Evolutionary conservation across 2,888 invertebrate genomes (phyloP), one percentile per base, ranked within the genome.

Genomic region (Vesta saturnalis): DNA sequence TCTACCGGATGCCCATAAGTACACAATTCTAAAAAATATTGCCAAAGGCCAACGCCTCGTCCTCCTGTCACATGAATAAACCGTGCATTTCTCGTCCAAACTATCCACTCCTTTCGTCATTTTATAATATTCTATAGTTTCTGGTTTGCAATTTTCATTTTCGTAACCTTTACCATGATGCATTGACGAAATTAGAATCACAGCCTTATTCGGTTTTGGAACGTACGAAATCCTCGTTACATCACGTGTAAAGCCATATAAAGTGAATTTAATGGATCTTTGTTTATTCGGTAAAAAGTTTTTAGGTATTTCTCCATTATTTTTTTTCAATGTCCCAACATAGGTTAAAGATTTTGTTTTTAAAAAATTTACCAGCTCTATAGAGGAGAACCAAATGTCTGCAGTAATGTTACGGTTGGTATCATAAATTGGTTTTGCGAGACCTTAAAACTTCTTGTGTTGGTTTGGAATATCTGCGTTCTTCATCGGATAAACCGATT

Each of bases 351-450:
- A 62, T 49, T 23, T 74, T 64, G 64, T 49, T 43, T 54, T 67
- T 43, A 72, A 71, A 14, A 64, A 54, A 15, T 65, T 47, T 5
- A 70, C 74, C 35, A 76, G 59, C 49, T 74, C 72, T 6, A 72
- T 18, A n/a, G 63, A 71, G 10, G 60, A 19, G 67, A 73, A 78
- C 76, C 73, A 78, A 66, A 77, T 78, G n/a, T 77, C 76, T 0
- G 69, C 69, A 2, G 78, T 78, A 10, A 78, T 58, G 66, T 78
- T 79, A 35, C 76, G 62, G 47, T 74, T 75, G 12, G 69, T 65
- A 35, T 60, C 61, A 16, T 35, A 22, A 14, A 76, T 65, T 19
- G 64, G 59, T 59, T 67, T 55, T 49, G 22, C 49, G 15, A 70
- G 58, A n/a, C n/a, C 64, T 60, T 43, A 72, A 15, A 35, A 67